Evolutionary conservation across 2,797 vertebrate genomes (phyloP), one percentile per base, ranked within the genome.

Genomic region (Esox lucius): DNA sequence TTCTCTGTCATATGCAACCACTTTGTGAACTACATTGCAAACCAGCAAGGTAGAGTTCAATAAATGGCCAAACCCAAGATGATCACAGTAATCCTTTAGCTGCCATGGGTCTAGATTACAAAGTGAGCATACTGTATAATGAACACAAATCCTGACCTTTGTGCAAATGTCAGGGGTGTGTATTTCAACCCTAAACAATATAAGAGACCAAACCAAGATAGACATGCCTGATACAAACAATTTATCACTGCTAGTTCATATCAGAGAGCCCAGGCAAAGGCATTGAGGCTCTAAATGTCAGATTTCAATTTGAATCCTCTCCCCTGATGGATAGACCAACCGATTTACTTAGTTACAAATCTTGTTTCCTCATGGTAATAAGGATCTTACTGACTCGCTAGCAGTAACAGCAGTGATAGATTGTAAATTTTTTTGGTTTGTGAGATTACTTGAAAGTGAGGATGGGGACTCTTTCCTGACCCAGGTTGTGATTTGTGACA

Each of bases 251-350:
- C 81, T 86, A 87, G 84, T 90, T 90, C 86, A 88, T 87, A 91
- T 89, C 87, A 89, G 81, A 89, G 81, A 46, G 42, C n/a, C 8
- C 74, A 76, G 87, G 82, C 73, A 82, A 90, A 88, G 84, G 81
- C 75, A 74, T 78, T 67, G 74, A 80, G 78, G 79, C 84, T 91
- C 87, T 89, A 91, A 92, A 93, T 93, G 91, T 93, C 93, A 94
- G 83, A 88, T 90, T 91, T 90, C 86, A 87, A 87, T 91, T 90
- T 89, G 84, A 87, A 85, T 78, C 79, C 13, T 73, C 76, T 66
- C 48, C 16, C 71, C 83, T 93, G 91, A 93, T 91, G 82, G 89
- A 93, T 93, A 82, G 84, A 75, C 84, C 86, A 86, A 81, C 90
- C 85, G 74, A 42, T 74, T 82, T 72, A 74, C 82, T 80, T 89